Evolutionary conservation across 2,888 invertebrate genomes (phyloP).

Genomic region (Drosophila atroscutellata): DNA sequence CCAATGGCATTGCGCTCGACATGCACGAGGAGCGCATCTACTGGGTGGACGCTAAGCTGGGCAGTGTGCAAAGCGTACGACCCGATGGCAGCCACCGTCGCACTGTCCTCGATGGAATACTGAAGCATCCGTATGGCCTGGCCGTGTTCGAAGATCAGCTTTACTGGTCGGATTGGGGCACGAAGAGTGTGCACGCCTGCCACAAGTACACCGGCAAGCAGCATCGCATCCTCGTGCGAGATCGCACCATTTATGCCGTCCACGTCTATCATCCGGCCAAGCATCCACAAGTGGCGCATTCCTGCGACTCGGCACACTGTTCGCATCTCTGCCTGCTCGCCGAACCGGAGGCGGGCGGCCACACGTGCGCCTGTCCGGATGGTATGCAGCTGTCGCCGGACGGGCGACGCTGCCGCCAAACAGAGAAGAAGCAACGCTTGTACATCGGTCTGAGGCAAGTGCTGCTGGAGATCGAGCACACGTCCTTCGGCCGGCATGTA

Average conservation of each 20-base stretch:
- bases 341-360: slow-evolving; percentile 85
- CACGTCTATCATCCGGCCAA: slow-evolving; percentile 91
- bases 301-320: slow-evolving; percentile 88
- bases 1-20: slow-evolving; percentile 95
- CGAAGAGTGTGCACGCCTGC: slow-evolving; percentile 90
- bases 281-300: slow-evolving; percentile 86
- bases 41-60: slow-evolving; percentile 93
- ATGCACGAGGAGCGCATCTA: slow-evolving; percentile 91
- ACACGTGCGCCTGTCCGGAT: slow-evolving; percentile 91
- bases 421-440: slow-evolving; percentile 80
- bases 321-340: slow-evolving; percentile 91
- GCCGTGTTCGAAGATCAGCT: slow-evolving; percentile 94
- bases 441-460: slow-evolving; percentile 86
- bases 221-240: slow-evolving; percentile 86
- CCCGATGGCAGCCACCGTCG: slow-evolving; percentile 89
- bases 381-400: slow-evolving; percentile 88
- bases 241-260: slow-evolving; percentile 86
- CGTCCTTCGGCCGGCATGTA: slow-evolving; percentile 88
- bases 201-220: slow-evolving; percentile 91
- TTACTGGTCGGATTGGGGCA: slow-evolving; percentile 96
- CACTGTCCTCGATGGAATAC: slow-evolving; percentile 87
- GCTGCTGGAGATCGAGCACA: slow-evolving; percentile 88
- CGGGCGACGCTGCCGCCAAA: slow-evolving; percentile 87
- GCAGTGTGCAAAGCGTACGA: slow-evolving; percentile 88
- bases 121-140: slow-evolving; percentile 93